Base-by-base conservation (phyloP, 2,113 vertebrate species). In the Anthoscopus minutus region DNA sequence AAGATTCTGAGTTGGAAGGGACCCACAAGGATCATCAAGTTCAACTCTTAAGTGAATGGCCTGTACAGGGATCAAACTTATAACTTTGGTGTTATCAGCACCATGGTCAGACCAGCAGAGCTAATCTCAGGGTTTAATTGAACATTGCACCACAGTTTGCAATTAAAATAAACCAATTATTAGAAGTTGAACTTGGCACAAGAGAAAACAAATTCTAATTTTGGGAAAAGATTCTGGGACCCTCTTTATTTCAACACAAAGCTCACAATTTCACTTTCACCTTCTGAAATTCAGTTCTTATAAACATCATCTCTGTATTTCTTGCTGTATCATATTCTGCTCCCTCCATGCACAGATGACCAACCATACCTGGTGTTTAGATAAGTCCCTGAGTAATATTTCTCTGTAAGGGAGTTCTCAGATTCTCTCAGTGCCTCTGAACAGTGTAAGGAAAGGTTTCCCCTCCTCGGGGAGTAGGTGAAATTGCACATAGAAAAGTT, bases 151-250 rank as follows among this genome's bases (percentile, higher is more conserved):
- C 56, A 61, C n/a, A 57, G 53, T 60, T 76, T 86, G 56, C 94
- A 92, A 92, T 87, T 93, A 81, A 88, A 95, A 89, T 13, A 60
- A 85, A 81, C 30, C 51, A 62, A 67, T 89, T 80, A 77, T 45
- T 95, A 60, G 37, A 74, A 91, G 53, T 33, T 3, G 0, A 70
- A 72, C 9, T 47, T 67, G 42, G 15, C 22, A 66, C 13, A 61
- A 66, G 7, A 91, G 9, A 23, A 40, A 54, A 48, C 1, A 24
- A 50, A 62, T 0, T 57, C 25, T 19, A 31, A 0, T 27, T 58
- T 60, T 18, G 4, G 17, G 33, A 42, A 37, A 40, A 77, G 11
- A 40, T 86, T 64, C n/a, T 65, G 23, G 7, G 15, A 72, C 20
- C 11, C 6, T 62, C 30, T 76, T 83, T 54, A 74, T 74, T 84